Evolutionary conservation across 30 jellyfish, hydroid and myxozoan species (phyloP).

Genomic region (Hydractinia echinata): DNA sequence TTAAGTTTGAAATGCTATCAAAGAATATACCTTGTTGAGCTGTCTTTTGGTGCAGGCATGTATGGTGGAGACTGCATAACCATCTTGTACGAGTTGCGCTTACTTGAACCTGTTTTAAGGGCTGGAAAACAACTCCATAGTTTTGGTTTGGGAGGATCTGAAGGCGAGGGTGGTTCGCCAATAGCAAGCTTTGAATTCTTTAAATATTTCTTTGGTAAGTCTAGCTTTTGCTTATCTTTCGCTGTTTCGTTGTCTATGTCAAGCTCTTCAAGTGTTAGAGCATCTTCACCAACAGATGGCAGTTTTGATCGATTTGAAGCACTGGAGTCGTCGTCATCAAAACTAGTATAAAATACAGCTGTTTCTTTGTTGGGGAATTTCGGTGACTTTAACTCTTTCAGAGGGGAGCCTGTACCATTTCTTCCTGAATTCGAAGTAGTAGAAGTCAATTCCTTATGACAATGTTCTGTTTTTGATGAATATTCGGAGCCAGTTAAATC

Average conservation of each 20-base stretch:
- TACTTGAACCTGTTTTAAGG: conserved; percentile 74
- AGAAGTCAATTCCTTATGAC: background rate
- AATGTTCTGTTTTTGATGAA: background rate
- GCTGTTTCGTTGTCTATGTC: background rate
- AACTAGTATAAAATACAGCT: conserved; percentile 1
- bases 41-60: conserved; percentile 26
- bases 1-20: background rate
- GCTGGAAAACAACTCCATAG: conserved; percentile 81
- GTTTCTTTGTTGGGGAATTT: background rate
- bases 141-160: conserved; percentile 38
- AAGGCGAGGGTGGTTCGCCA: conserved; percentile 32
- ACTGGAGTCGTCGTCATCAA: background rate
- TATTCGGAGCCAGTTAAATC: conserved; percentile 46
- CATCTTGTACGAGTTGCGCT: conserved; percentile 65
- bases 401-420: background rate
- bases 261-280: conserved; percentile 30
- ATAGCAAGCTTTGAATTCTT: background rate
- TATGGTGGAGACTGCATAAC: conserved; percentile 45
- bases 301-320: background rate
- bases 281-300: conserved; percentile 11
- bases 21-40: conserved; percentile 21
- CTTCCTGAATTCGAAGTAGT: background rate
- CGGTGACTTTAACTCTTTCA: background rate
- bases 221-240: background rate
- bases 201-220: background rate